Percentiles rank a stretch among this genome's conserved stretches.
Evolutionary conservation across 2,113 vertebrate species (phyloP).

Genomic region (Gobio gobio): DNA sequence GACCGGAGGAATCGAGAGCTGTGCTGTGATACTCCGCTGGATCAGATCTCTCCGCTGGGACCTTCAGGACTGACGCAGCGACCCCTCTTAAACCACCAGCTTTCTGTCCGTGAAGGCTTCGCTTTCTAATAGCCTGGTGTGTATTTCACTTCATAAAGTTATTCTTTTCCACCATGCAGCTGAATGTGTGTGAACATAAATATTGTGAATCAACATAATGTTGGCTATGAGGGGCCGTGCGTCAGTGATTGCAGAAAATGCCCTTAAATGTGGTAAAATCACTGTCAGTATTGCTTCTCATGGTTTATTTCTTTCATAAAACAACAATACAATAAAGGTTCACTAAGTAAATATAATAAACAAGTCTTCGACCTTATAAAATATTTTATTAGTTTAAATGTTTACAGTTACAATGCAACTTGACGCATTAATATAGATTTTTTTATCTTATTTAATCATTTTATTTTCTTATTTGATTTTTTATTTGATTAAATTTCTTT

Average conservation of each 20-base stretch:
- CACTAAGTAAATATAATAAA: too few species aligned
- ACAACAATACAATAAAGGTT: neutral
- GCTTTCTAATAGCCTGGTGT: neutral
- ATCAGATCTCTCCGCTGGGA: constrained; percentile 70
- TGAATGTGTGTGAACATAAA: neutral
- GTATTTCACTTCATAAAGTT: neutral
- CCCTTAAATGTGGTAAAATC: neutral
- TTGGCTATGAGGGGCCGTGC: neutral
- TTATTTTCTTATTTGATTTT: too few species aligned
- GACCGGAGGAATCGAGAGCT: constrained; percentile 58
- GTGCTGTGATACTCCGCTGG: constrained; percentile 66
- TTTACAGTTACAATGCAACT: too few species aligned
- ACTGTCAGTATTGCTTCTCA: neutral
- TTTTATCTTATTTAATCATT: too few species aligned
- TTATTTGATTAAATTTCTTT: too few species aligned
- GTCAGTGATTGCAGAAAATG: neutral
- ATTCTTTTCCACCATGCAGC: neutral
- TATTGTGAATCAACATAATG: neutral
- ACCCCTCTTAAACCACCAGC: constrained; percentile 23
- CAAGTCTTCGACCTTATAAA: too few species aligned
- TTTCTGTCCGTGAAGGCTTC: neutral
- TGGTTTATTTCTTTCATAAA: neutral
- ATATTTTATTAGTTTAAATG: too few species aligned
- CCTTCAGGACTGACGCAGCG: constrained; percentile 36
- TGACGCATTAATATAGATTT: too few species aligned